Conservation (phyloP, 92 coral and sea anemone species). For the Ricordea florida region DNA sequence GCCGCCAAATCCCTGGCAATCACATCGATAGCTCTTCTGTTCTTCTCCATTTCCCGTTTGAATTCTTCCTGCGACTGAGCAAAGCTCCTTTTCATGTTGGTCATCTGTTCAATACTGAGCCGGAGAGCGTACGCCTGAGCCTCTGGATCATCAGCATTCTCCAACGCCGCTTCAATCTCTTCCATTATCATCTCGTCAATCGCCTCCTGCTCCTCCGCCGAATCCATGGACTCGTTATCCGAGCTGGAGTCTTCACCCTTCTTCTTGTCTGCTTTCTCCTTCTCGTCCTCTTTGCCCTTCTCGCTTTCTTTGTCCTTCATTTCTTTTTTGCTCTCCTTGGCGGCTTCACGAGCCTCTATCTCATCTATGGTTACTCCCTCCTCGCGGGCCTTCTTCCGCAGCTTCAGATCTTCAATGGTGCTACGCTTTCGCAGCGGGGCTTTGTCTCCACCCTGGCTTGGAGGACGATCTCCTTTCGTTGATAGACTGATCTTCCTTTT, state of each 20-base stretch:
- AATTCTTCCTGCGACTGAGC: slow-evolving; percentile 80
- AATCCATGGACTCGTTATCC: slow-evolving; percentile 79
- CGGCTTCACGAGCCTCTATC: slow-evolving; percentile 72
- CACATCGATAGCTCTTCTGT: slow-evolving; percentile 77
- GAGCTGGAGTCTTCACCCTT: slow-evolving; percentile 80
- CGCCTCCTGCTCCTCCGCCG: slow-evolving; percentile 82
- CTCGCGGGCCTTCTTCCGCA: slow-evolving; percentile 80
- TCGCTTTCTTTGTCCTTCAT: slow-evolving; percentile 60
- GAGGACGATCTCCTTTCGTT: slow-evolving; percentile 49
- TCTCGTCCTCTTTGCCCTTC: slow-evolving; percentile 62
- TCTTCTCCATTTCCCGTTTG: slow-evolving; percentile 81
- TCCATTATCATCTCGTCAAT: slow-evolving; percentile 93
- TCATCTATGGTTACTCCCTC: slow-evolving; percentile 76
- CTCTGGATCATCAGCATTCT: slow-evolving; percentile 87
- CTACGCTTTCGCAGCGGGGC: slow-evolving; percentile 64
- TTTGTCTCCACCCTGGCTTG: slow-evolving; percentile 71
- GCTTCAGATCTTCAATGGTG: slow-evolving; percentile 67
- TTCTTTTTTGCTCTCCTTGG: slow-evolving; percentile 51
- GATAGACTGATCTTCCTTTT: slow-evolving; percentile 56
- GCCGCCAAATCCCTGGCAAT: slow-evolving; percentile 77
- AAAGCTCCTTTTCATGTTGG: slow-evolving; percentile 74
- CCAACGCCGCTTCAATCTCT: slow-evolving; percentile 92
- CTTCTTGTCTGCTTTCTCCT: slow-evolving; percentile 48
- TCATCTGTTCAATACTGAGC: slow-evolving; percentile 91
- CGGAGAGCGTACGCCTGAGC: slow-evolving; percentile 87